These are phyloP conservation scores for Ammospiza nelsoni DNA, from an alignment of 2,113 vertebrate genomes.

Conservation along the genomic window DNA sequence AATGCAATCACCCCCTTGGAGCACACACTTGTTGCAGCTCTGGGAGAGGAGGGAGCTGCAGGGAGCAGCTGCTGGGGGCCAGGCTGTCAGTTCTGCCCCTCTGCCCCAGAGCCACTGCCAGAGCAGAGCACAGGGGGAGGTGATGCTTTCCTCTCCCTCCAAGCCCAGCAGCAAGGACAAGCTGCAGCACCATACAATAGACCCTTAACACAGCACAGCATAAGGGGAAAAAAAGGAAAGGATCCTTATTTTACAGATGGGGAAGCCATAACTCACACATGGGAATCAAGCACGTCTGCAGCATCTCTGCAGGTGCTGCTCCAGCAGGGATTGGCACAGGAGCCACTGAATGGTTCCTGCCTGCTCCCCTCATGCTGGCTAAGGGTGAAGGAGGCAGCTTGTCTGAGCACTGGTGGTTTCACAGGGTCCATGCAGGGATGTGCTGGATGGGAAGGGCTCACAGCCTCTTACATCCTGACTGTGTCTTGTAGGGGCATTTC, in stretches of 20 bases:
- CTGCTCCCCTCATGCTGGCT: background rate
- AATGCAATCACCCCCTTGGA: background rate
- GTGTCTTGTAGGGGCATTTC: background rate
- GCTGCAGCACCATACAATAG: background rate
- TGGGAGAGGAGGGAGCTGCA: background rate
- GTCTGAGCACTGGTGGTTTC: background rate
- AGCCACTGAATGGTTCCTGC: background rate
- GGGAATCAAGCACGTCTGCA: background rate
- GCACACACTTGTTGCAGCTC: background rate
- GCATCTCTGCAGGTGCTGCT: background rate
- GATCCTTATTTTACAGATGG: background rate
- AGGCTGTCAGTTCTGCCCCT: background rate
- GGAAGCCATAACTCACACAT: background rate
- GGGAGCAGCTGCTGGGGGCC: background rate
- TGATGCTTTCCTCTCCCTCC: background rate
- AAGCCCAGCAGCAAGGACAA: background rate
- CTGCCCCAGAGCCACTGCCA: background rate
- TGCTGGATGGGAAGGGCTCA: background rate
- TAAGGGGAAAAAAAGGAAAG: background rate
- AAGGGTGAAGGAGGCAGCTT: background rate
- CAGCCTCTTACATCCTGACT: background rate
- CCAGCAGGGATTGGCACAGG: background rate
- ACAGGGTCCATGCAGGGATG: fast-evolving
- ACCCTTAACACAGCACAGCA: background rate
- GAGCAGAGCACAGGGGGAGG: background rate